Conservation (phyloP, 2,113 vertebrate genomes). For the Megaceryle maxima region DNA sequence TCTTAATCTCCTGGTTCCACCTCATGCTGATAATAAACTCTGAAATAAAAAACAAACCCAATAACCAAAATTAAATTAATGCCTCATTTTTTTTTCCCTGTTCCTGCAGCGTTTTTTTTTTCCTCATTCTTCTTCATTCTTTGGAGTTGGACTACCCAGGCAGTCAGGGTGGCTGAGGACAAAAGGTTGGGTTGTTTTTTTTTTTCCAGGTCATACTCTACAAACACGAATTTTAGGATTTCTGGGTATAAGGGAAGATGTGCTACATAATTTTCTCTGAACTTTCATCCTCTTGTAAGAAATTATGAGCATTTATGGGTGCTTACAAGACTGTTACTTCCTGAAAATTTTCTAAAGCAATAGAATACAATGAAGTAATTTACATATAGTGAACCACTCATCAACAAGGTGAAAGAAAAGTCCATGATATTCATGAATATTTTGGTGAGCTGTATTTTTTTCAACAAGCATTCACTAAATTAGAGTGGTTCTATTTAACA, state of each 20-base stretch:
- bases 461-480: background rate
- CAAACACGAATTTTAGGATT: background rate
- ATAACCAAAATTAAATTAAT: background rate
- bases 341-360: background rate
- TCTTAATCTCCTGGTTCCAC: background rate
- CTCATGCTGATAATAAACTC: background rate
- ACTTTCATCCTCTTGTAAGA: background rate
- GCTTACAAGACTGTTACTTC: background rate
- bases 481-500: background rate
- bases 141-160: background rate
- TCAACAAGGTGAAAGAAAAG: slow-evolving; percentile 7
- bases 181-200: background rate
- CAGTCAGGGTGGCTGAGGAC: background rate
- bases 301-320: background rate
- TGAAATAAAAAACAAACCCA: background rate
- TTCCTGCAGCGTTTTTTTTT: background rate
- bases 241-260: background rate
- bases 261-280: background rate
- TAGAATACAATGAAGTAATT: background rate
- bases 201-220: background rate
- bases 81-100: rapidly evolving
- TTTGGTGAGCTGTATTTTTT: background rate
- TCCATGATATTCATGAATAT: background rate
- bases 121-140: background rate
- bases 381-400: background rate